These are phyloP conservation scores for Oligia latruncula DNA, from an alignment of 2,888 invertebrate genomes.

Conservation along the genomic window DNA sequence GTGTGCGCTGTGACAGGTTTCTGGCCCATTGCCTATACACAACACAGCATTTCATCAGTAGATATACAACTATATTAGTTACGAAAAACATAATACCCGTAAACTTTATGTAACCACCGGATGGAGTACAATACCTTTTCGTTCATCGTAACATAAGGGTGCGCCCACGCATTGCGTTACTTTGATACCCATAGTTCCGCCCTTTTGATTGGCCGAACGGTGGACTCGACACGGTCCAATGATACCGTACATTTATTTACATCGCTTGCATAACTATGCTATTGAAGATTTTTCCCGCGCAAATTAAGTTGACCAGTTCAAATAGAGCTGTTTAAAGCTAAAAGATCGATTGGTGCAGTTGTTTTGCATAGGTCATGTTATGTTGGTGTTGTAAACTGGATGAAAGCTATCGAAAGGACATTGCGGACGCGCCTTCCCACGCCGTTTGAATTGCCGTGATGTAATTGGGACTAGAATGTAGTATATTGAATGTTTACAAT, in stretches of 20 bases:
- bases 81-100: constrained; percentile 64
- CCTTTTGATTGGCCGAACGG: constrained; percentile 81
- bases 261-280: constrained; percentile 82
- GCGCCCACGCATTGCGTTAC: constrained; percentile 85
- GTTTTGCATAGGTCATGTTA: constrained; percentile 66
- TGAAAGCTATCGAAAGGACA: constrained; percentile 79
- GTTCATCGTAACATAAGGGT: constrained; percentile 79
- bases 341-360: constrained; percentile 54
- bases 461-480: constrained; percentile 66
- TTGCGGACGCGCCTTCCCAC: constrained; percentile 81
- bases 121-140: constrained; percentile 79
- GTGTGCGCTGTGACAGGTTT: constrained; percentile 52
- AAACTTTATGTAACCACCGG: constrained; percentile 72
- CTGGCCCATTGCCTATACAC: constrained; percentile 57
- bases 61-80: constrained; percentile 66
- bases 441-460: constrained; percentile 80
- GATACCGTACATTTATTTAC: constrained; percentile 75
- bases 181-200: constrained; percentile 86
- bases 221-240: constrained; percentile 79
- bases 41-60: constrained; percentile 57
- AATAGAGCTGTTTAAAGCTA: constrained; percentile 58
- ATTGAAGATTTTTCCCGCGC: constrained; percentile 81
- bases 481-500: constrained; percentile 61
- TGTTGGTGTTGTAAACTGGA: constrained; percentile 70
- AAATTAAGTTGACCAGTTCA: constrained; percentile 72